These are phyloP conservation scores for Adelphocoris suturalis DNA, from an alignment of 2,888 invertebrate species.

Conservation along the genomic window DNA sequence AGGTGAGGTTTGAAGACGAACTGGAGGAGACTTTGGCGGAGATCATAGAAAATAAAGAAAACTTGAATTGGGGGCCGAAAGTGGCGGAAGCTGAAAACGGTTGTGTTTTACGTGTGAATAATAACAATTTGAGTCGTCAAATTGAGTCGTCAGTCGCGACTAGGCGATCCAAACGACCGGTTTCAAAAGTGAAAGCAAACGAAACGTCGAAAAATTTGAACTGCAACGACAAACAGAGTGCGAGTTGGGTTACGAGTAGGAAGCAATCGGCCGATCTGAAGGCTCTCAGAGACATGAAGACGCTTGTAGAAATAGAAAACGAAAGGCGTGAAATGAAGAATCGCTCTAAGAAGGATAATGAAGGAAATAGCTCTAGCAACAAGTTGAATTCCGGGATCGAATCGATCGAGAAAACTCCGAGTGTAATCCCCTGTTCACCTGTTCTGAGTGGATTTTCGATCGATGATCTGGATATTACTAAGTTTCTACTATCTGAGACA, in stretches of 20 bases:
- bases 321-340: background rate
- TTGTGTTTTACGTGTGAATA: no score
- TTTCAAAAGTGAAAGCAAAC: background rate
- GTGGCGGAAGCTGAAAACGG: background rate
- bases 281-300: conserved; percentile 6
- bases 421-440: background rate
- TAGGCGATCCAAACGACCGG: background rate
- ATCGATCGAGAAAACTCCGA: background rate
- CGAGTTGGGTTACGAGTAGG: background rate
- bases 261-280: background rate
- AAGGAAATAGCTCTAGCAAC: background rate
- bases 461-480: background rate
- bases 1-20: conserved; percentile 7
- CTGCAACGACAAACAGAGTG: background rate
- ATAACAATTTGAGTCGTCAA: no score
- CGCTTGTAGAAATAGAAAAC: conserved; percentile 6
- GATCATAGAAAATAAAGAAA: conserved; percentile 13
- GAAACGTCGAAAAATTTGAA: background rate
- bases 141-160: background rate
- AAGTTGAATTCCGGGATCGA: background rate
- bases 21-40: background rate
- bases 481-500: background rate
- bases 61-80: background rate
- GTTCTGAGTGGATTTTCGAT: background rate
- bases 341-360: background rate